Conservation (phyloP, 2,113 vertebrate species). For the Oxygymnocypris stewartii region DNA sequence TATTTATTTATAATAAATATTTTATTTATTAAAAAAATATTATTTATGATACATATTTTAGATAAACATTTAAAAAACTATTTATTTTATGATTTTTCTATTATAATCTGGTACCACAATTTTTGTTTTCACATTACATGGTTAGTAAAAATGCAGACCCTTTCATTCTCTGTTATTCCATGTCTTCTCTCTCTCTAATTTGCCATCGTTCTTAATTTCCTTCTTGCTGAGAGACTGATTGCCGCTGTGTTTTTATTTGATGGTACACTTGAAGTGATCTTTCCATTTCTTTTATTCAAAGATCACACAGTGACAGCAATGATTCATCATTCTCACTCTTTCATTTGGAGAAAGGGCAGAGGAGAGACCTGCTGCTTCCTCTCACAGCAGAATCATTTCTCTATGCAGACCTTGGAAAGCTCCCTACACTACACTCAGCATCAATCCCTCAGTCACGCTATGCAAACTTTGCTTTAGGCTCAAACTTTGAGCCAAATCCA, state of each 20-base stretch:
- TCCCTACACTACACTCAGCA: neutral
- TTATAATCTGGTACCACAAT: neutral
- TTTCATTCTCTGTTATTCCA: conserved; percentile 45
- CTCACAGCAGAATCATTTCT: conserved; percentile 68
- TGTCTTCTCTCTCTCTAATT: conserved; percentile 39
- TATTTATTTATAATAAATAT: neutral
- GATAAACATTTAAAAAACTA: neutral
- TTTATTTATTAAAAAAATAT: neutral
- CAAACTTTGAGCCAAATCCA: conserved; percentile 18
- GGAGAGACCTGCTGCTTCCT: conserved; percentile 62
- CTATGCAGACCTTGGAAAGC: conserved; percentile 41
- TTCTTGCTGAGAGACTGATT: conserved; percentile 51
- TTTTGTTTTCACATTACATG: neutral
- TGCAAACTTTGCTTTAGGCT: no score
- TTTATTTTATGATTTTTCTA: neutral
- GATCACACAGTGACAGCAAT: conserved; percentile 75
- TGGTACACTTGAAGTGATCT: conserved; percentile 62
- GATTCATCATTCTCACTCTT: conserved; percentile 77
- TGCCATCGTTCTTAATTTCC: conserved; percentile 52
- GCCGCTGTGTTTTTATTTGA: conserved; percentile 58
- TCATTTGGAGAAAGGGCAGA: conserved; percentile 67
- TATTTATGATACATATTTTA: neutral
- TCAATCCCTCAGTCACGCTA: conserved; percentile 38
- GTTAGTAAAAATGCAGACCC: conserved; percentile 19
- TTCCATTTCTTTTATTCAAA: conserved; percentile 78